Conservation (phyloP, 2,113 vertebrate species). For the Gavialis gangeticus region DNA sequence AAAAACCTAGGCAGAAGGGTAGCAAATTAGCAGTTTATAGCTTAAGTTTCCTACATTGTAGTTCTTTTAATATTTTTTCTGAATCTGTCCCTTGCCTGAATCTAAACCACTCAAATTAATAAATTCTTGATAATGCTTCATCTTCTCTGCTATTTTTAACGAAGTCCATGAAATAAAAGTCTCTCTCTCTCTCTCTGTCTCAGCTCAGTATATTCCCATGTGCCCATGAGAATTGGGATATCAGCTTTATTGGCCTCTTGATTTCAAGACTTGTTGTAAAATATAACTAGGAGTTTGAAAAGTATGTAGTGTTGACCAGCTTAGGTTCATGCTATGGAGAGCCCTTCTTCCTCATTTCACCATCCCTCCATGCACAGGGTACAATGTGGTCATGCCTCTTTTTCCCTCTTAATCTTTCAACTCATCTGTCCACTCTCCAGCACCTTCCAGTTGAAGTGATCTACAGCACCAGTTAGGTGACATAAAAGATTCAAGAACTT, state of each 20-base stretch:
- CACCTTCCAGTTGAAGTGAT: constrained; percentile 16
- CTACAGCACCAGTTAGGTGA: not conserved
- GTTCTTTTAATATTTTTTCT: not conserved
- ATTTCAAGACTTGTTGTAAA: not conserved
- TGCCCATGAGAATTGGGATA: fast-evolving
- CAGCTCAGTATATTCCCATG: not conserved
- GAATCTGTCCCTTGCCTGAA: not conserved
- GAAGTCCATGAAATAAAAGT: not conserved
- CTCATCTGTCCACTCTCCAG: not conserved
- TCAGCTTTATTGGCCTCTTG: not conserved
- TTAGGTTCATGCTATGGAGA: not conserved
- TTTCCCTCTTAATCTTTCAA: constrained; percentile 1
- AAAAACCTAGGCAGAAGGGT: not conserved
- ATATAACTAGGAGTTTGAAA: not conserved
- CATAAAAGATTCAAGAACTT: constrained; percentile 26
- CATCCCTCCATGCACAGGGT: not conserved
- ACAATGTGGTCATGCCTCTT: not conserved
- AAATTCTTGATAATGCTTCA: not conserved
- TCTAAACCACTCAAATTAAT: not conserved
- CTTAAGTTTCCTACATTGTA: not conserved
- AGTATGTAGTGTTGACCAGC: not conserved
- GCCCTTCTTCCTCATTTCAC: not conserved
- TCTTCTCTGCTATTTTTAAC: not conserved
- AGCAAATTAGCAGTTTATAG: not conserved
- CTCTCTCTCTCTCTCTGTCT: not conserved